Base-by-base conservation (phyloP, 1,140 invertebrate genomes). In the Papilio dardanus region DNA sequence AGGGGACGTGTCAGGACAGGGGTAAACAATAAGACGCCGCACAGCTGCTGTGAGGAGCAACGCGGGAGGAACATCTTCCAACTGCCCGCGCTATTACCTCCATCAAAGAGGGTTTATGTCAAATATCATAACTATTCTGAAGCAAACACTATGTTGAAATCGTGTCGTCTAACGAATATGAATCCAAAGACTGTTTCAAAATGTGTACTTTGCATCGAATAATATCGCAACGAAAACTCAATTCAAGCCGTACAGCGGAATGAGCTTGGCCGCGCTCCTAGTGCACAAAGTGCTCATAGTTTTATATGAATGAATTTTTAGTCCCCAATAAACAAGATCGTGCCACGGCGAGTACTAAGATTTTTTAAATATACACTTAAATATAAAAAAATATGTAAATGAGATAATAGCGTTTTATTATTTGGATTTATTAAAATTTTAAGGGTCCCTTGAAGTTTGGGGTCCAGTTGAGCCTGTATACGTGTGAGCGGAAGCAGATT, bases 11-110 rank as follows among this genome's bases (percentile, higher is more conserved):
- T 6, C 42, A 46, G 5, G 28, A 67, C 65, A 67, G 65, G 65
- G 65, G 65, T 67, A 67, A 67, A 67, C 65, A 67, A 67, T 67
- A 35, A 67, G 16, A 33, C 7, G 7, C 3, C 14, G 5, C 65
- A 7, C 65, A 67, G 65, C 28, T 35, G 65, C 65, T n/a, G 33
- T 28, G 6, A 14, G 54, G 21, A 30, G 21, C 21, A 33, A 7
- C 65, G 65, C 30, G 33, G 12, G 65, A 21, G 65, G 65, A 16
- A 67, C 31, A 30, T n/a, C 31, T 33, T 16, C 14, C 24, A 1
- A 62, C 21, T 54, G 50, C 50, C 50, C 21, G 21, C 21, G 1
- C 24, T 28, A 30, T 46, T 46, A n/a, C 42, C 42, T 46, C 5
- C 16, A 46, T 16, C 42, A 46, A 46, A 46, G 42, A 54, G 8